Base-by-base conservation (phyloP, 2,888 invertebrate genomes). In the Platycheirus rosarum region DNA sequence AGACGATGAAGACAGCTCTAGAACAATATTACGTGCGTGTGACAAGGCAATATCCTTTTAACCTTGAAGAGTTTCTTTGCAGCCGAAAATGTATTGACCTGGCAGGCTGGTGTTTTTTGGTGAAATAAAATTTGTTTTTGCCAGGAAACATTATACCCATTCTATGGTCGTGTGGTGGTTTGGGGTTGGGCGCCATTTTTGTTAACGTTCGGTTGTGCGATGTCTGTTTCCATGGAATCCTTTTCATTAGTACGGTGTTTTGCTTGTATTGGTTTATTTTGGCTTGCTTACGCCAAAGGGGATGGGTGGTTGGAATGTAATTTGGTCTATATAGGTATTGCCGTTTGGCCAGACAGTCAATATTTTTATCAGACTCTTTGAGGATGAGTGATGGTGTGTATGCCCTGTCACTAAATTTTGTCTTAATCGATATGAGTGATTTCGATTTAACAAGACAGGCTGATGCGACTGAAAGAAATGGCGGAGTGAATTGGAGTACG, bases 1-100 rank as follows among this genome's bases (percentile, higher is more conserved):
- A 18, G 26, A 16, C 35, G 26, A 42, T 14, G 35, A 53, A 26
- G 11, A 23, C 20, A 63, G 46, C n/a, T 32, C 29, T 32, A 46
- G 20, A 26, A 37, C 26, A 35, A 16, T 57, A 71, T 32, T 77
- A 68, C 82, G 48, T 77, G 82, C 77, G 77, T 82, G 71, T 66
- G 82, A 73, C 82, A 85, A 87, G 90, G 87, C 89, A 89, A 89
- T 89, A 89, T 89, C 89, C 89, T 89, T 89, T 89, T 89, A 90
- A 89, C 89, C 90, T 89, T 89, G 90, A 89, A 87, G 87, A 85
- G 86, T 86, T 86, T 88, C 89, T 89, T 88, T 87, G 88, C 86
- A 87, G 87, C 88, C 87, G 85, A 87, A 84, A 89, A 89, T 89
- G 87, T 89, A 89, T 89, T 89, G 90, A 89, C 90, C 90, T 85